Evolutionary conservation across 2,888 invertebrate genomes (phyloP), one percentile per base, ranked within the genome.

Genomic region (Macaria notata): DNA sequence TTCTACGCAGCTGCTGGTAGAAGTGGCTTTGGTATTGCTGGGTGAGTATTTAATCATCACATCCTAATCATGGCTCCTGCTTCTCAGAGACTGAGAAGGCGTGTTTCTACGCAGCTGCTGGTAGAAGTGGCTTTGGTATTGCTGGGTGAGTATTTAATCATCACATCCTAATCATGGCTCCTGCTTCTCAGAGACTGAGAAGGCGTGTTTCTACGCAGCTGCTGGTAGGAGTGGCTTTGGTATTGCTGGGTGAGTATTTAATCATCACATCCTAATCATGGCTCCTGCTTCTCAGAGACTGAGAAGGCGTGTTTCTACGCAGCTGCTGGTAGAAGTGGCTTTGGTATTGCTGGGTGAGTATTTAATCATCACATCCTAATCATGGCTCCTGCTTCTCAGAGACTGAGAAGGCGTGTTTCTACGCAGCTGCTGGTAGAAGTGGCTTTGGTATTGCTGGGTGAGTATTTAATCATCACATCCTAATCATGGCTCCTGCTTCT

Each of bases 81-180:
- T 89, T 88, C 46, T 93, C 93, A 3, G 94, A 94, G 72, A 86
- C 93, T 4, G 92, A 92, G 63, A 93, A 93, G 55, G 88, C 86
- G 4, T 86, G 90, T 75, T 69, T 71, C 9, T 72, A 72, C 46
- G 52, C 9, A 7, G 33, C 47, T 4, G 39, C 2, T 9, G 48
- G 47, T 9, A 65, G 46, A 50, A 52, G 36, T 30, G 71, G 70
- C 4, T 61, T 69, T 29, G 67, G 65, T 46, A 61, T 72, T n/a
- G 49, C 64, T 0, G 71, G 71, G 33, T 36, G 33, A 36, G 33
- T 36, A 36, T 4, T 7, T 19, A 19, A 36, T 6, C 33, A 36
- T 36, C 4, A 36, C 4, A 19, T 19, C 19, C 19, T 19, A 19
- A n/a, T n/a, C n/a, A n/a, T n/a, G 76, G 73, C 5, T 54, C 91